These are phyloP conservation scores for Pachypsylla venusta DNA, from an alignment of 1,140 invertebrate genomes.

Conservation along the genomic window DNA sequence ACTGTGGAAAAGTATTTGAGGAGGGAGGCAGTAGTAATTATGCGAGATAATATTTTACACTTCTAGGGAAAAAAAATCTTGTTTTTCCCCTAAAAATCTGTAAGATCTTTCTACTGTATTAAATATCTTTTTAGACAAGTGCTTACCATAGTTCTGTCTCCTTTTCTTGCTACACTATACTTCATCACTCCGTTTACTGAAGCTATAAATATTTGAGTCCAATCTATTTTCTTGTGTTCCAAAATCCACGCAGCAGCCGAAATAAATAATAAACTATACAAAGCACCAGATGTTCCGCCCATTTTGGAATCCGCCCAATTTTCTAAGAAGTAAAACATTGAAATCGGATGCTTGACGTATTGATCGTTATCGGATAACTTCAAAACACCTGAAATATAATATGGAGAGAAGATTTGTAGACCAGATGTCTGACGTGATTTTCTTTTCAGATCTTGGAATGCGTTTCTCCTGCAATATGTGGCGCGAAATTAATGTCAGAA, in stretches of 20 bases:
- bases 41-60: no score
- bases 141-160: slow-evolving; percentile 65
- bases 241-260: slow-evolving; percentile 32
- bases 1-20: no score
- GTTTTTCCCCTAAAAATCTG: no score
- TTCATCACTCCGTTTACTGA: slow-evolving; percentile 44
- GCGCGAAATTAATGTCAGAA: no score
- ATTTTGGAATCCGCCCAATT: slow-evolving; percentile 44
- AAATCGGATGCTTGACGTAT: slow-evolving; percentile 32
- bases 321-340: slow-evolving; percentile 37
- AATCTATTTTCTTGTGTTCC: slow-evolving; percentile 24
- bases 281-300: slow-evolving; percentile 54
- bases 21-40: no score
- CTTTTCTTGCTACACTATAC: slow-evolving; percentile 54
- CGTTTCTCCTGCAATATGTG: no score
- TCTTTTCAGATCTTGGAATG: no score
- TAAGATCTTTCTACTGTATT: no score
- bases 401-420: neutral
- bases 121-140: no score
- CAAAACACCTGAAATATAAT: neutral
- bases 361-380: neutral
- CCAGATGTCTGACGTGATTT: no score
- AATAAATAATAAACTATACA: slow-evolving; percentile 56
- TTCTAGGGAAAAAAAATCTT: no score
- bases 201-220: slow-evolving; percentile 35